These are phyloP conservation scores for Girardinus metallicus DNA, from an alignment of 2,797 vertebrate genomes.

Conservation along the genomic window DNA sequence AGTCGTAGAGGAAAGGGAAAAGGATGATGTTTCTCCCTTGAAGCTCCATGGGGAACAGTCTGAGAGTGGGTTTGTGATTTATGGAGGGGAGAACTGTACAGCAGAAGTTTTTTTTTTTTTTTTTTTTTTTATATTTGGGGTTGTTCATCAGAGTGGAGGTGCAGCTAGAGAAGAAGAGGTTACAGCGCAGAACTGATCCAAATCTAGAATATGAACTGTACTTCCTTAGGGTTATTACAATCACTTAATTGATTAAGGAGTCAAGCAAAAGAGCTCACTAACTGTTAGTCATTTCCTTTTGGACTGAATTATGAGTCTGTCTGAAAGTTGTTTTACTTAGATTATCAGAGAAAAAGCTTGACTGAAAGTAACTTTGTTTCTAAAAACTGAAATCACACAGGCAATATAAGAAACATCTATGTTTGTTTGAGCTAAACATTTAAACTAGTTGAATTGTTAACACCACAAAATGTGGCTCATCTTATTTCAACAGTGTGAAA, in stretches of 20 bases:
- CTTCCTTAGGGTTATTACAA: constrained; percentile 63
- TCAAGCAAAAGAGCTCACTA: constrained; percentile 33
- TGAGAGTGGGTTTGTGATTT: constrained; percentile 74
- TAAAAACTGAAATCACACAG: not conserved
- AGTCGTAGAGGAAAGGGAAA: constrained; percentile 41
- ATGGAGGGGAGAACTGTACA: constrained; percentile 69
- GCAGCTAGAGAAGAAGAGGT: not conserved
- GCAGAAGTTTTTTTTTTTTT: constrained; percentile 71
- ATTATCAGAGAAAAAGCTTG: not conserved
- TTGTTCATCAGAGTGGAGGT: constrained; percentile 22
- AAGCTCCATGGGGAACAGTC: constrained; percentile 61
- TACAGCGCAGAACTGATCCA: constrained; percentile 55
- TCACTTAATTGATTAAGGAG: constrained; percentile 29
- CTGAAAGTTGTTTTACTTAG: not conserved
- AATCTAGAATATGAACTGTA: constrained; percentile 63
- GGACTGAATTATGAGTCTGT: not conserved
- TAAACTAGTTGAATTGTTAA: not conserved
- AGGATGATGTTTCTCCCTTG: constrained; percentile 69
- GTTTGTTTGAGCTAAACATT: not conserved
- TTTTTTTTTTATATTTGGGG: constrained; percentile 73
- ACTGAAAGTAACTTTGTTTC: not conserved
- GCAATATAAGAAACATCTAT: not conserved
- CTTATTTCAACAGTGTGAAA: not conserved
- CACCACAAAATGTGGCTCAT: not conserved
- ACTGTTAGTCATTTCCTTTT: constrained; percentile 36